These are phyloP conservation scores for Micronycteris hirsuta DNA, from an alignment of 2,113 vertebrate species.

Conservation along the genomic window DNA sequence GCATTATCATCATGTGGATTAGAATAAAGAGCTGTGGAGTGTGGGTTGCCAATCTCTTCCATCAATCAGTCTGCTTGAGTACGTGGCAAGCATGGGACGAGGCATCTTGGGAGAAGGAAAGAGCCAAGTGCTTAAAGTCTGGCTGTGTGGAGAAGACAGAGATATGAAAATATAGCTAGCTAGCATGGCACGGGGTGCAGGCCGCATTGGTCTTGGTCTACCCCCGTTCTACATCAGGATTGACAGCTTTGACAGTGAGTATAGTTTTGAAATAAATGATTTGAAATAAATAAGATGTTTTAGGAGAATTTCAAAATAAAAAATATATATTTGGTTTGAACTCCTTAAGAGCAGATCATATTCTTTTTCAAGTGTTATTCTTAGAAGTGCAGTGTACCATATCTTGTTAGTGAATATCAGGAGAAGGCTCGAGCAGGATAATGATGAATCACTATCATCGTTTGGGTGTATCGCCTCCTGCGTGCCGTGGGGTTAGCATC, in stretches of 20 bases:
- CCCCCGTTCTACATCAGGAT: background rate
- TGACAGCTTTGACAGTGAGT: background rate
- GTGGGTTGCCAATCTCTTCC: background rate
- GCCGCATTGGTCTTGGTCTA: background rate
- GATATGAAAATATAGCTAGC: background rate
- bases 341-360: background rate
- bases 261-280: conserved; percentile 37
- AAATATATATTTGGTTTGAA: background rate
- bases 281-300: conserved; percentile 37
- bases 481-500: background rate
- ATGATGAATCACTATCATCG: background rate
- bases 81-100: background rate
- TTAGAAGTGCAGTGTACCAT: background rate
- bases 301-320: conserved; percentile 23
- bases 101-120: background rate
- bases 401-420: background rate
- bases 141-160: background rate
- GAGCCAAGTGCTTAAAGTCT: background rate
- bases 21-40: background rate
- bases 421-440: background rate
- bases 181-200: background rate
- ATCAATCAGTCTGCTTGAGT: background rate
- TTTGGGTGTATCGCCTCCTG: background rate
- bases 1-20: background rate
- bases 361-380: background rate